Conservation (phyloP, 2,888 invertebrate genomes). For the Heptascelio sp. region DNA sequence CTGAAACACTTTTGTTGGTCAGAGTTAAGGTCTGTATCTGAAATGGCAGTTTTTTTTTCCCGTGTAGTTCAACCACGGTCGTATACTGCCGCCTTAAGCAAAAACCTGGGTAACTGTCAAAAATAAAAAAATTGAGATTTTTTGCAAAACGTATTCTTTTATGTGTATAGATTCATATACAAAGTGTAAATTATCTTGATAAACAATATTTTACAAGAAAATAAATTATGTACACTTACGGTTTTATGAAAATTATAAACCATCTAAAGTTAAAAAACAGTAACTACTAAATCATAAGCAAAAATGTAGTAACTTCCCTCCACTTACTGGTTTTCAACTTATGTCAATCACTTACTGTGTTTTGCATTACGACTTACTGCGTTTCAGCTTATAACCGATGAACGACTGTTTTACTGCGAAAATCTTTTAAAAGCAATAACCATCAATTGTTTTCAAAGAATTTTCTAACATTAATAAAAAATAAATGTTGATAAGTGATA, state of each 20-base stretch:
- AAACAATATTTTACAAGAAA: neutral
- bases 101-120: too few relatives aligned
- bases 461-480: too few relatives aligned
- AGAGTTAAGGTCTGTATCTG: too few relatives aligned
- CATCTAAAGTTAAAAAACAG: conserved; percentile 14
- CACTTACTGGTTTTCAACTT: conserved; percentile 20
- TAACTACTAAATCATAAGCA: conserved; percentile 29
- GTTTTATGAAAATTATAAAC: neutral
- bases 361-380: conserved; percentile 18
- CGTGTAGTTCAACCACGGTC: too few relatives aligned
- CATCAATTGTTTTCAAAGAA: too few relatives aligned
- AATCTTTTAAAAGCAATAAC: too few relatives aligned
- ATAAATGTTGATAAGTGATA: too few relatives aligned
- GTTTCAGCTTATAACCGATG: conserved; percentile 12
- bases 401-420: neutral
- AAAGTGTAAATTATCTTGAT: conserved; percentile 1
- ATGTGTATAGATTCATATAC: neutral
- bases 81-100: too few relatives aligned
- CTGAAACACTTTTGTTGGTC: too few relatives aligned
- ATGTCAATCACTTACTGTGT: conserved; percentile 21
- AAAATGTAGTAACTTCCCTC: conserved; percentile 18
- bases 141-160: too few relatives aligned
- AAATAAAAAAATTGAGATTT: too few relatives aligned
- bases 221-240: conserved; percentile 15
- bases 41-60: too few relatives aligned